Base-by-base conservation (phyloP, 2,888 invertebrate species). In the Cephus runcator region DNA sequence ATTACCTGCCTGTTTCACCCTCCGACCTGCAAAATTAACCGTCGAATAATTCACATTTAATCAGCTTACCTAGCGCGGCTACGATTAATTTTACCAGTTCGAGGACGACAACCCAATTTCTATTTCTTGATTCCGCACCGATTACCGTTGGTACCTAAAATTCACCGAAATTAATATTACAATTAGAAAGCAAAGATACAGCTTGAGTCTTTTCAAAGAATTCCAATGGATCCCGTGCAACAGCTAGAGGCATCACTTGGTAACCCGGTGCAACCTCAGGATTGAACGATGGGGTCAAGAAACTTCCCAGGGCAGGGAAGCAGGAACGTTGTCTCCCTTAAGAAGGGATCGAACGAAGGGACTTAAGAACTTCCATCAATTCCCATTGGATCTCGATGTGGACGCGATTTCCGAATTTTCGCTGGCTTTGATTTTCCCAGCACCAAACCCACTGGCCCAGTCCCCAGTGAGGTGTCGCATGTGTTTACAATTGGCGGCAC, bases 41-140 rank as follows among this genome's bases (percentile, higher is more conserved):
- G 40, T 35, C 35, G 76, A 80, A 76, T 81, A 81, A 82, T 81
- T 76, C 79, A 68, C 35, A n/a, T 34, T 34, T 74, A 74, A 74
- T 74, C 74, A 74, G 74, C 35, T 74, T 74, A 74, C 74, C 74
- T 31, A 35, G 34, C 73, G 34, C 31, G 4, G 35, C 34, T 73
- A 31, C 23, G 34, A 36, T 74, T 74, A 74, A 74, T 74, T 71
- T 56, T 3, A 33, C 71, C 71, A 23, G 31, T 12, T 33, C 71
- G 31, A 31, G 71, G 71, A 12, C 0, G 23, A 1, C 71, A 15
- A 71, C 71, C 71, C 34, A 71, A 31, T 71, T 71, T 12, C 34
- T 33, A 71, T 31, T 69, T 30, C 11, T 69, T 69, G 31, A 12
- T 71, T 71, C 23, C 9, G 15, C 9, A 56, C 23, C 2, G 40